phyloP scores from a whole-genome alignment of 2,797 vertebrate genomes.

The Rhynchotus rufescens region DNA sequence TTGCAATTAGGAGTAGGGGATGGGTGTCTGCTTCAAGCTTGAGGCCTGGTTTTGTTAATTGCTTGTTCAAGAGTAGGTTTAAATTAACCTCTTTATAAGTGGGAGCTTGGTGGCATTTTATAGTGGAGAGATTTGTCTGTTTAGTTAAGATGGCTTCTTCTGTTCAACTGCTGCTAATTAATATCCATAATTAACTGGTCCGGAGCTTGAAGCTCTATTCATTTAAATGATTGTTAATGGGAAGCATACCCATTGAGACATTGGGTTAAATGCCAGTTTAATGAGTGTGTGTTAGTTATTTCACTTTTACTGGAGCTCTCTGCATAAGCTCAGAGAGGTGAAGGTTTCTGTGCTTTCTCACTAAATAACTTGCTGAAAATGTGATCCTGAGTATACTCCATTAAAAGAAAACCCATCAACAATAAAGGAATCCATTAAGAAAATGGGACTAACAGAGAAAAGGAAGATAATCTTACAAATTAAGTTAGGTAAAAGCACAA shows the following conservation, averaged over 20 bases:
- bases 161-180: conserved; percentile 68
- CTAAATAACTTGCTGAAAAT: conserved; percentile 54
- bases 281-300: conserved; percentile 55
- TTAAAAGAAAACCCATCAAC: conserved; percentile 38
- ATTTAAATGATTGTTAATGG: conserved; percentile 57
- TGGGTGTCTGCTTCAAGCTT: conserved; percentile 6
- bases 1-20: conserved; percentile 23
- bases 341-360: conserved; percentile 29
- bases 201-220: conserved; percentile 49
- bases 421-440: background rate
- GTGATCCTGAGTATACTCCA: conserved; percentile 30
- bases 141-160: conserved; percentile 66
- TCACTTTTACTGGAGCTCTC: conserved; percentile 36
- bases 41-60: conserved; percentile 55
- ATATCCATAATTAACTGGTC: conserved; percentile 57
- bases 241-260: conserved; percentile 8
- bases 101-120: conserved; percentile 55
- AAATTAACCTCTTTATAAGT: conserved; percentile 70
- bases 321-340: conserved; percentile 7
- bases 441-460: background rate
- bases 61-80: conserved; percentile 57
- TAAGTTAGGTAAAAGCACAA: background rate
- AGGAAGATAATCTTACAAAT: conserved; percentile 27
- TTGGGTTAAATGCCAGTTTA: conserved; percentile 68
- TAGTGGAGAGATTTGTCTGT: conserved; percentile 44